These are phyloP conservation scores for Xerus inauris DNA, from an alignment of 2,113 vertebrate species.

Conservation along the genomic window DNA sequence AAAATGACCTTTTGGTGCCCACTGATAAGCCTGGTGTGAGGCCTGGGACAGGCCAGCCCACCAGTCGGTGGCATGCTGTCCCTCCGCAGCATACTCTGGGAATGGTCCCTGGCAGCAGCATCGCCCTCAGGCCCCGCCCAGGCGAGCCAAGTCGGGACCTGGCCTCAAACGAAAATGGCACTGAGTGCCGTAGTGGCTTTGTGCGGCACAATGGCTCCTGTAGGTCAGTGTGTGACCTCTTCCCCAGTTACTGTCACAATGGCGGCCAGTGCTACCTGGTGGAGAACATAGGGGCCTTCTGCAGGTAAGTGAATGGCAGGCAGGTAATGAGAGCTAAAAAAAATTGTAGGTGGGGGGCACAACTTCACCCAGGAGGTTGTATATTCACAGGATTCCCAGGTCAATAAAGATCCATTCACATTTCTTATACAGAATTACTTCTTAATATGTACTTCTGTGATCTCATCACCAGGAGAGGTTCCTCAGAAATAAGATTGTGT, in stretches of 20 bases:
- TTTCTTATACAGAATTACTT: neutral
- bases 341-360: neutral
- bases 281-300: slow-evolving; percentile 94
- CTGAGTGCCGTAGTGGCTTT: slow-evolving; percentile 90
- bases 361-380: neutral
- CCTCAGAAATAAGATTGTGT: neutral
- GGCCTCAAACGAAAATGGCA: slow-evolving; percentile 81
- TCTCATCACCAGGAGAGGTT: neutral
- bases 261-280: slow-evolving; percentile 96
- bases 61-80: slow-evolving; percentile 61
- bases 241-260: slow-evolving; percentile 96
- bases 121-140: slow-evolving; percentile 58
- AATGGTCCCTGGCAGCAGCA: slow-evolving; percentile 53
- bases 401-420: neutral
- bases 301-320: slow-evolving; percentile 90
- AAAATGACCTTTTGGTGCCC: slow-evolving; percentile 70
- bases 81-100: slow-evolving; percentile 77
- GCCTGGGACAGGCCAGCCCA: slow-evolving; percentile 69
- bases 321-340: neutral
- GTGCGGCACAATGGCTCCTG: slow-evolving; percentile 92
- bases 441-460: neutral
- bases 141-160: slow-evolving; percentile 73
- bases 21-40: slow-evolving; percentile 77
- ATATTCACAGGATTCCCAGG: neutral
- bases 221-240: slow-evolving; percentile 92